Evolutionary conservation across 2,797 vertebrate genomes (phyloP).

Genomic region (Holocentrus rufus): DNA sequence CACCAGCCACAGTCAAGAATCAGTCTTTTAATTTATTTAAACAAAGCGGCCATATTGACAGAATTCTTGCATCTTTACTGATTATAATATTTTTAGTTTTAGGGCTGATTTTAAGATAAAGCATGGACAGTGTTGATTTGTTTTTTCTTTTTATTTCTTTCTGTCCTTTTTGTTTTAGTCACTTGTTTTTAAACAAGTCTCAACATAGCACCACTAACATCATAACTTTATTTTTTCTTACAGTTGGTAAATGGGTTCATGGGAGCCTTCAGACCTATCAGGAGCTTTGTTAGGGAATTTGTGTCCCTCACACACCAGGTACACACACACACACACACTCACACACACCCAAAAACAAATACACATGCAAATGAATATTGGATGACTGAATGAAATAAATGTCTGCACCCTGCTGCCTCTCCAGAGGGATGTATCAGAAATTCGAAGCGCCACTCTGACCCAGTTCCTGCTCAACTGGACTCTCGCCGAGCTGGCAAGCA

Average conservation of each 20-base stretch:
- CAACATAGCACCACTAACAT: no score
- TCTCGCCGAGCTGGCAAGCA: constrained; percentile 75
- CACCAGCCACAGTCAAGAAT: no score
- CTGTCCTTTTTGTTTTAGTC: neutral
- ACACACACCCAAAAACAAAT: neutral
- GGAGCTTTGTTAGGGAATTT: constrained; percentile 79
- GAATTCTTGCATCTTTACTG: no score
- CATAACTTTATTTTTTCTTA: neutral
- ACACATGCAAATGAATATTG: neutral
- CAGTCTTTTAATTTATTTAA: no score
- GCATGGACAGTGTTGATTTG: no score
- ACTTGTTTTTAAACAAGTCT: neutral
- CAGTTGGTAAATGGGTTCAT: constrained; percentile 74
- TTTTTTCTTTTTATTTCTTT: neutral
- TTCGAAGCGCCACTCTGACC: constrained; percentile 72
- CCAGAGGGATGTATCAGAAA: constrained; percentile 72
- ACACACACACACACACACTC: constrained; percentile 10
- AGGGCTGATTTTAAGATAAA: no score
- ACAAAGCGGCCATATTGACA: no score
- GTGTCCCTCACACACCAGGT: constrained; percentile 78
- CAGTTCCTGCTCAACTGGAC: constrained; percentile 82
- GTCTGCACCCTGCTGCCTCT: constrained; percentile 4
- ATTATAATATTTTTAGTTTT: no score
- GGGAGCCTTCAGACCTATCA: constrained; percentile 70
- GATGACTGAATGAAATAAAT: constrained; percentile 3